These are phyloP conservation scores for Buceros bicornis DNA, from an alignment of 2,797 vertebrate species.

Conservation along the genomic window DNA sequence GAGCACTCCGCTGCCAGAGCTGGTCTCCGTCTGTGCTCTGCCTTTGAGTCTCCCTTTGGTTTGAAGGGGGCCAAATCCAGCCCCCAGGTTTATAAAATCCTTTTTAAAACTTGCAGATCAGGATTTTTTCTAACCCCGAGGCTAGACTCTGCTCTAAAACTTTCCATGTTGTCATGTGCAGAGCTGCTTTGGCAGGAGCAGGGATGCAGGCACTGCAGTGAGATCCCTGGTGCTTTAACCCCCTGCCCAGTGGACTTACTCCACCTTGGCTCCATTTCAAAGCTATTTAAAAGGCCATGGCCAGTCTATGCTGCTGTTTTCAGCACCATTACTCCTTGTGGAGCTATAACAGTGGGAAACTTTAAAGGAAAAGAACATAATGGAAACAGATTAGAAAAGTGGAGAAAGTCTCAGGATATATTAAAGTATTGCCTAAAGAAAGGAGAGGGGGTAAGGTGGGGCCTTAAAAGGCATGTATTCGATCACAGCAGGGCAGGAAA, in stretches of 20 bases:
- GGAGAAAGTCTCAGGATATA: constrained; percentile 28
- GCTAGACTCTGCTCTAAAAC: constrained; percentile 24
- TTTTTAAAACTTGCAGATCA: not conserved
- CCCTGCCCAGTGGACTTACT: not conserved
- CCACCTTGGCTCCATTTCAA: constrained; percentile 51
- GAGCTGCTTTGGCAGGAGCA: constrained; percentile 33
- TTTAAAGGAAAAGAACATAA: constrained; percentile 58
- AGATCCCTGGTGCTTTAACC: not conserved
- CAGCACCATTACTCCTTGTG: constrained; percentile 35
- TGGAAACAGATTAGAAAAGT: constrained; percentile 69
- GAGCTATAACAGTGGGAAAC: constrained; percentile 55
- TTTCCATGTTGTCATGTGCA: constrained; percentile 36
- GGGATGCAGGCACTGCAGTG: not conserved
- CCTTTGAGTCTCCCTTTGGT: not conserved
- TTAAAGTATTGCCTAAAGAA: constrained; percentile 48
- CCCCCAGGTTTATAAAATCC: not conserved
- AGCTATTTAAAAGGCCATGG: not conserved
- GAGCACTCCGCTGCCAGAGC: not conserved
- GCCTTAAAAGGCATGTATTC: constrained; percentile 40
- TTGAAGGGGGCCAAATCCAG: not conserved
- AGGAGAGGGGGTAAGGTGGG: not conserved
- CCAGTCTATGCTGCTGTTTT: not conserved
- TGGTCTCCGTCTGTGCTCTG: not conserved
- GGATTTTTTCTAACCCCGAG: constrained; percentile 14
- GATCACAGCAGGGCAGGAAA: constrained; percentile 66